Evolutionary conservation across 2,113 vertebrate species (phyloP).

Genomic region (Malaclemys terrapin): DNA sequence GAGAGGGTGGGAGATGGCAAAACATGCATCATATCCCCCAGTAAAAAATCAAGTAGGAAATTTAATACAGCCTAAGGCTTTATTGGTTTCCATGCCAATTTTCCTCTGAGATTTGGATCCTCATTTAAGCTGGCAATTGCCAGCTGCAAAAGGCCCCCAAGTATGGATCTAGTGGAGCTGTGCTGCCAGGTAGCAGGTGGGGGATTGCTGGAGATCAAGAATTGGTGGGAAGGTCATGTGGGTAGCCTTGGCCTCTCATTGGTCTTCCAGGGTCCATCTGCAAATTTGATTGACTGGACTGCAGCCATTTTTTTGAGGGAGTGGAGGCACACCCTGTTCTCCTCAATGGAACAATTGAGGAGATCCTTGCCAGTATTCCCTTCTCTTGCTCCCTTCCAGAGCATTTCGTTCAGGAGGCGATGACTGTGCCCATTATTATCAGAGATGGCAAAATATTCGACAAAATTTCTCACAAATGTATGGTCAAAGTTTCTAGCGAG

Average conservation of each 20-base stretch:
- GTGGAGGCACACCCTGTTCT: not conserved
- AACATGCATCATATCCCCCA: accelerated
- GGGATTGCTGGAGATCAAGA: not conserved
- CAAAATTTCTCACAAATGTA: not conserved
- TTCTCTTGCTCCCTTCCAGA: not conserved
- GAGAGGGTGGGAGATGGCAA: not conserved
- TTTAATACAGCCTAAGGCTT: not conserved
- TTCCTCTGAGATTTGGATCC: not conserved
- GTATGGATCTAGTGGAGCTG: not conserved
- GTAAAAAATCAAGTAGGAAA: not conserved
- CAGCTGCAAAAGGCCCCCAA: not conserved
- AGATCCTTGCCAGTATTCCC: conserved; percentile 22
- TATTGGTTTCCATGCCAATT: not conserved
- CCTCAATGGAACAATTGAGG: not conserved
- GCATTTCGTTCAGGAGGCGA: not conserved
- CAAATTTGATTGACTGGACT: not conserved
- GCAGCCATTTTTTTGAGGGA: conserved; percentile 1
- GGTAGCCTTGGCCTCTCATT: not conserved
- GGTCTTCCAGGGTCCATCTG: not conserved
- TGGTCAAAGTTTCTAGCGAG: not conserved
- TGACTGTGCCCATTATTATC: not conserved
- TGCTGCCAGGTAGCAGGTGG: not conserved
- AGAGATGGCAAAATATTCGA: not conserved
- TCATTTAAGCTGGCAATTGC: not conserved
- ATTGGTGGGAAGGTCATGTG: not conserved